These are phyloP conservation scores for Gadopsis bispinosus DNA, from an alignment of 2,797 vertebrate species.

Conservation along the genomic window DNA sequence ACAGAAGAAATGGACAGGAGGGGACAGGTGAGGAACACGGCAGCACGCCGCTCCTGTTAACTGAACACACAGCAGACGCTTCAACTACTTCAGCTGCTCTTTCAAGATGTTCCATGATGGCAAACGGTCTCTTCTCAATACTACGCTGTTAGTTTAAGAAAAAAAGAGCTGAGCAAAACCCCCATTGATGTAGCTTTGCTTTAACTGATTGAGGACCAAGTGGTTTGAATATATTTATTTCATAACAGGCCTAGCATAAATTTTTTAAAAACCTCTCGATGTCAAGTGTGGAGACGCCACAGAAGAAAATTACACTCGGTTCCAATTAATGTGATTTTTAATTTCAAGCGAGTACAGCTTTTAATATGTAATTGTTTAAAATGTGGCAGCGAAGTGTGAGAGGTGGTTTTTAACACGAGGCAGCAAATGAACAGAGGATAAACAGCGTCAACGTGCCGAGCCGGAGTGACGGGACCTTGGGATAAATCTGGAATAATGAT, in stretches of 20 bases:
- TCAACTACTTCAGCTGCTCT: not conserved
- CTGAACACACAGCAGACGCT: not conserved
- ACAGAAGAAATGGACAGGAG: conserved; percentile 91
- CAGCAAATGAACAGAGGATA: conserved; percentile 29
- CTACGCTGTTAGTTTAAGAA: not conserved
- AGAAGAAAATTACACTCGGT: not conserved
- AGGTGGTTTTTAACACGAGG: conserved; percentile 13
- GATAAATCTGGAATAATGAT: conserved; percentile 73
- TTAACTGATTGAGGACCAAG: conserved; percentile 2
- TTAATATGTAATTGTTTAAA: conserved; percentile 13
- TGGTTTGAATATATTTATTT: conserved; percentile 29
- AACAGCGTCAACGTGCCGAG: conserved; percentile 40
- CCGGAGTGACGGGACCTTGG: conserved; percentile 59
- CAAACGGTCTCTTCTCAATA: not conserved
- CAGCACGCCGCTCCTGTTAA: not conserved
- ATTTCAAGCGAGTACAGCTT: not conserved
- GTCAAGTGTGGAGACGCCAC: not conserved
- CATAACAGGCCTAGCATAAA: conserved; percentile 26
- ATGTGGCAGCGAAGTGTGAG: not conserved
- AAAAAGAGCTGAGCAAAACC: not conserved
- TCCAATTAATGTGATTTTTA: conserved; percentile 16
- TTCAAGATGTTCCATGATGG: not conserved
- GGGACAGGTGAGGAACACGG: conserved; percentile 84
- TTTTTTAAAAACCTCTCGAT: conserved; percentile 27
- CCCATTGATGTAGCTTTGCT: not conserved